phyloP scores from a whole-genome alignment of 2,797 vertebrate genomes.

The Phalloptychus januarius region DNA sequence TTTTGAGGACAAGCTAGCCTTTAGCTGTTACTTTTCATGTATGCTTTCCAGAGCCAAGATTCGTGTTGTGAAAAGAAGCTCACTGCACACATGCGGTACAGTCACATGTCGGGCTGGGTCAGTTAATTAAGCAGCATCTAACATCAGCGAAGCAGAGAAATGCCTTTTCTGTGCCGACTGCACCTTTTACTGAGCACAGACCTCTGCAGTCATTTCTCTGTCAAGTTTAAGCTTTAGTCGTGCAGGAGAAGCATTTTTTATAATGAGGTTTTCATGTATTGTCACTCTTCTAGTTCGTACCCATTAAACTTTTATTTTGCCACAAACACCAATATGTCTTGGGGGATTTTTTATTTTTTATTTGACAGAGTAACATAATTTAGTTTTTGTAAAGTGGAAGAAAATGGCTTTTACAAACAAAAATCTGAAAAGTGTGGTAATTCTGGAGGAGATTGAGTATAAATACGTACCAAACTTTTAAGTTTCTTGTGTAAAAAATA shows the following conservation, averaged over 20 bases:
- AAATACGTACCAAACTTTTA: too few species aligned
- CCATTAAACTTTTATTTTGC: not conserved
- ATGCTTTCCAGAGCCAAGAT: slow-evolving; percentile 18
- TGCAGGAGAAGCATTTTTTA: not conserved
- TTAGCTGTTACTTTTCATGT: not conserved
- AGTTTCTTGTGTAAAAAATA: too few species aligned
- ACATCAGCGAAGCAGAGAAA: not conserved
- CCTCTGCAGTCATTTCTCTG: not conserved
- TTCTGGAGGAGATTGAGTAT: not conserved
- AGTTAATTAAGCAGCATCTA: slow-evolving; percentile 20
- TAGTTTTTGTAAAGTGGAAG: not conserved
- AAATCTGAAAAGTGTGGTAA: not conserved
- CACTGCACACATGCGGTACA: slow-evolving; percentile 4
- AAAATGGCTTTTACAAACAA: not conserved
- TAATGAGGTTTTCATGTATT: not conserved
- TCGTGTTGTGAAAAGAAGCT: slow-evolving; percentile 11
- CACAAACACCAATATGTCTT: not conserved
- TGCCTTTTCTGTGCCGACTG: not conserved
- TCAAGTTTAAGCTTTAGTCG: not conserved
- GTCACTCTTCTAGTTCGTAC: not conserved
- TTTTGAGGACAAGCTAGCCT: not conserved
- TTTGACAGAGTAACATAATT: not conserved
- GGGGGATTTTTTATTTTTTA: too few species aligned
- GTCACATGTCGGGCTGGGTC: slow-evolving; percentile 18
- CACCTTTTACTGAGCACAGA: not conserved